Conservation (phyloP, 2,797 vertebrate genomes). For the Acrocephalus scirpaceus region DNA sequence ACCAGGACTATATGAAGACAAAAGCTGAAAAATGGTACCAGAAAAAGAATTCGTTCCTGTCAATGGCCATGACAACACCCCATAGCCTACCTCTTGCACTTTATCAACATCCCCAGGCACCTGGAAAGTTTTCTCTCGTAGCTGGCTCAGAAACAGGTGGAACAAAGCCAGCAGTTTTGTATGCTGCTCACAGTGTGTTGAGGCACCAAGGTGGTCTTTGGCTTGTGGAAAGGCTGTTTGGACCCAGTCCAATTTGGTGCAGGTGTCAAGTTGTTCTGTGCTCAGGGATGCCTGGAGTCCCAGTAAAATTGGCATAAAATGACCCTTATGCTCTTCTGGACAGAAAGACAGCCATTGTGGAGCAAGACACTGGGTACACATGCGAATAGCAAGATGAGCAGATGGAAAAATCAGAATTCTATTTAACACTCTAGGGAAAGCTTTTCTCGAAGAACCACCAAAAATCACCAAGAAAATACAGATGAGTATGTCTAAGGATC, state of each 20-base stretch:
- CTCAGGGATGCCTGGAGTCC: not conserved
- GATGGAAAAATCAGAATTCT: not conserved
- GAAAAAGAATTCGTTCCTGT: not conserved
- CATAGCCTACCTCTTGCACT: not conserved
- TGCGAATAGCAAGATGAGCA: not conserved
- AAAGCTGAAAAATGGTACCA: not conserved
- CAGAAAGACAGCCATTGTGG: not conserved
- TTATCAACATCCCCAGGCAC: not conserved
- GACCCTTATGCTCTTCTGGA: not conserved
- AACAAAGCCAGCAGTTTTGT: not conserved
- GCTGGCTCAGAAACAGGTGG: not conserved
- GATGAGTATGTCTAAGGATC: not conserved
- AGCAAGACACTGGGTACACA: not conserved
- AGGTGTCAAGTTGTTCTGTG: not conserved
- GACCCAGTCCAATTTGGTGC: not conserved
- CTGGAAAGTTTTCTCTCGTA: not conserved
- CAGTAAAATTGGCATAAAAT: not conserved
- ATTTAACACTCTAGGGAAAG: not conserved
- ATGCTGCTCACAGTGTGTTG: not conserved
- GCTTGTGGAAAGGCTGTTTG: not conserved
- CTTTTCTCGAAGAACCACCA: not conserved
- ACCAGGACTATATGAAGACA: not conserved
- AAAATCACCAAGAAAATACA: not conserved
- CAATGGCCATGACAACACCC: not conserved
- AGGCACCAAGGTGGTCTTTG: not conserved